phyloP scores from a whole-genome alignment of 2,888 invertebrate species.

The Elgonia sp. region DNA sequence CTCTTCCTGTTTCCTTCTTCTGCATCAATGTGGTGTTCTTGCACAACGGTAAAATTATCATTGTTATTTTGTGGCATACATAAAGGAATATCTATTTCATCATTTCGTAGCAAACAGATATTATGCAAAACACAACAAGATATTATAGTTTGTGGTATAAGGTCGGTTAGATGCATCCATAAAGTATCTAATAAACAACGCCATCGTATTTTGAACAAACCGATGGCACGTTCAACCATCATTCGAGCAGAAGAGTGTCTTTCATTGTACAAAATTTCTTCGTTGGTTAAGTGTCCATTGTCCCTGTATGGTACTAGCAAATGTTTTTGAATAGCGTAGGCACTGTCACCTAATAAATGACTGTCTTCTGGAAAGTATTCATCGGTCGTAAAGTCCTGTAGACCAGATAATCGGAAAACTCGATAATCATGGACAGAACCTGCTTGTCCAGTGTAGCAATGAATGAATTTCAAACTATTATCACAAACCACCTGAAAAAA shows the following conservation, averaged over 20 bases:
- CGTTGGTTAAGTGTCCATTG: conserved; percentile 39
- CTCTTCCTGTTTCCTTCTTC: no score
- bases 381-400: conserved; percentile 44
- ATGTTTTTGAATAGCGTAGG: conserved; percentile 63
- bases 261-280: conserved; percentile 64
- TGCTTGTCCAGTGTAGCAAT: conserved; percentile 30
- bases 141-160: conserved; percentile 5
- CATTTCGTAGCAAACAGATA: conserved; percentile 24
- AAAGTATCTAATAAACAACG: conserved; percentile 27
- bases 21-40: no score
- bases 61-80: no score
- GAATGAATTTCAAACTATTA: no score
- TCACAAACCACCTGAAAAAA: no score
- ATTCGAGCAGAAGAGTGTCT: conserved; percentile 52
- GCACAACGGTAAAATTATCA: no score
- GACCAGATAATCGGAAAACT: conserved; percentile 60
- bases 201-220: conserved; percentile 24
- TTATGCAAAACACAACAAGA: conserved; percentile 24
- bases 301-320: conserved; percentile 63
- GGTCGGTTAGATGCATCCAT: conserved; percentile 5
- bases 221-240: conserved; percentile 59
- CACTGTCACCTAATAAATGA: conserved; percentile 66
- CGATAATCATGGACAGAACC: conserved; percentile 71
- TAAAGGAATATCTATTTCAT: background rate
- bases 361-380: conserved; percentile 58